phyloP scores from a whole-genome alignment of 2,888 invertebrate species.

The Itoplectis maculator region DNA sequence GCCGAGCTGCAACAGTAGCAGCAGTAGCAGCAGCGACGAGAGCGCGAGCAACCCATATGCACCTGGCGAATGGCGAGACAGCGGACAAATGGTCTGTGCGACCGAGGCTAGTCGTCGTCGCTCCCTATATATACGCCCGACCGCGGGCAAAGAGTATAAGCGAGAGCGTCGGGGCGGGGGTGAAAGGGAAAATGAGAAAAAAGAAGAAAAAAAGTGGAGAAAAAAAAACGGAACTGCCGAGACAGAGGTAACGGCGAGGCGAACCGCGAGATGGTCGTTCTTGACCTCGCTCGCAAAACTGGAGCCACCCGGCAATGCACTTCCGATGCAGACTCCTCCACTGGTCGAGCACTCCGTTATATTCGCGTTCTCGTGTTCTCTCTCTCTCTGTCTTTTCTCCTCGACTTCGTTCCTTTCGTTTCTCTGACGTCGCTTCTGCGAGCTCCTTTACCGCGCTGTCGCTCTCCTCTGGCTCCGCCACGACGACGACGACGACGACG shows the following conservation, averaged over 20 bases:
- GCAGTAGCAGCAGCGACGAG: slow-evolving; percentile 24
- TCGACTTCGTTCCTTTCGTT: slow-evolving; percentile 39
- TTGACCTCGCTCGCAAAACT: slow-evolving; percentile 61
- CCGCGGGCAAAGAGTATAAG: slow-evolving; percentile 2
- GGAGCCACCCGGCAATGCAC: slow-evolving; percentile 50
- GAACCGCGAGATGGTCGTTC: slow-evolving; percentile 56
- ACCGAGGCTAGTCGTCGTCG: slow-evolving; percentile 49
- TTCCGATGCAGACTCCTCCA: slow-evolving; percentile 38
- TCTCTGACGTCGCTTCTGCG: slow-evolving; percentile 50
- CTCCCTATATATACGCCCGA: slow-evolving; percentile 32
- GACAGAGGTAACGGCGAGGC: slow-evolving; percentile 22
- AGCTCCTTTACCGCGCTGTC: slow-evolving; percentile 18
- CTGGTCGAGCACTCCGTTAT: slow-evolving; percentile 34
- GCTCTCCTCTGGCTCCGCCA: slow-evolving; percentile 9
- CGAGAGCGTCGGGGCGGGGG: neutral
- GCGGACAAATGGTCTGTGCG: slow-evolving; percentile 53
- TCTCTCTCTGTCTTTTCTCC: slow-evolving; percentile 40
- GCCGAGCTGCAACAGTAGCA: slow-evolving; percentile 10
- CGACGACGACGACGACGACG: neutral
- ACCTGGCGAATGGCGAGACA: slow-evolving; percentile 55
- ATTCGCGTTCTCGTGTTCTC: too few species aligned
- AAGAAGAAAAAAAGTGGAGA: slow-evolving; percentile 18
- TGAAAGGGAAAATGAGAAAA: slow-evolving; percentile 18
- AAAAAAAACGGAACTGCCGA: slow-evolving; percentile 9
- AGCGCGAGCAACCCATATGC: slow-evolving; percentile 47